Evolutionary conservation across 1,140 invertebrate species (phyloP), one percentile per base, ranked within the genome.

Genomic region (Sitobion miscanthi): DNA sequence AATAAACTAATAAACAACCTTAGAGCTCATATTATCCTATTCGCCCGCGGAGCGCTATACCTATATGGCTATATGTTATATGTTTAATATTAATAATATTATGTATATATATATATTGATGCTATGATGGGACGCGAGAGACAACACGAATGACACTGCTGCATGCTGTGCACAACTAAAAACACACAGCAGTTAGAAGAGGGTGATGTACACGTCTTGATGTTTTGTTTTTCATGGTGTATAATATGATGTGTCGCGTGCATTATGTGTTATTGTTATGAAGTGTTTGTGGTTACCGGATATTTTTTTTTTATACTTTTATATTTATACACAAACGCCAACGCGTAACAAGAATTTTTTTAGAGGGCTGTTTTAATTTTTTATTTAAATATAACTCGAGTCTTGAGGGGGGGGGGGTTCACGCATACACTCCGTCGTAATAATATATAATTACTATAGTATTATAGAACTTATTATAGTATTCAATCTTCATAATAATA

Each of bases 1-100:
- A 90, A 90, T 90, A 62, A 90, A 45, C 54, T 90, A 90, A 90
- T 90, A 90, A 90, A 90, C 89, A 45, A 90, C 54, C 89, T 25
- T 9, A 45, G 38, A 42, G 11, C 14, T 14, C 47, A 42, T 89
- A 42, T 89, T 89, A 35, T 88, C 30, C 23, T 87, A 45, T 30
- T 47, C 25, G 45, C 30, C 14, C 30, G 14, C n/a, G 20, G 25
- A 47, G 45, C 3, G 42, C 5, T 45, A 86, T 52, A 35, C 25
- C 49, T 52, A 52, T 54, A 54, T 42, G 42, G 42, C 42, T 42
- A 42, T 42, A 42, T 42, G 42, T 42, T 42, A 42, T 54, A 21
- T 23, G 20, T 52, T 52, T 52, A 9, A 87, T 45, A 49, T 38
- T 42, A 45, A 87, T 52, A 9, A 87, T 45, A 49, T 38, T 42